A percentile compares a stretch with the other conserved stretches of the same genome.
phyloP scores from a whole-genome alignment of 2,888 invertebrate species.

The Drosophila mimica region DNA sequence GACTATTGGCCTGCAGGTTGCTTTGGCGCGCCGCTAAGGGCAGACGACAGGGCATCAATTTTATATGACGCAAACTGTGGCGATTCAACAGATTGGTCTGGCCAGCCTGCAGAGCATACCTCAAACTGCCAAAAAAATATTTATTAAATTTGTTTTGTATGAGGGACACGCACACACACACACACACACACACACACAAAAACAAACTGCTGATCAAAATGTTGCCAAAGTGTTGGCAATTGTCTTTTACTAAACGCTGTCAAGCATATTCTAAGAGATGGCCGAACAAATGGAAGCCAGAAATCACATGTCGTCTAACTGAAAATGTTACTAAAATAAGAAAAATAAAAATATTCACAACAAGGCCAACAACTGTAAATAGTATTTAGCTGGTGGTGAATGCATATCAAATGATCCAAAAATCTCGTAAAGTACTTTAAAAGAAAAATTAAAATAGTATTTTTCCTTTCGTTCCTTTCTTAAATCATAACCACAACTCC shows the following conservation, averaged over 20 bases:
- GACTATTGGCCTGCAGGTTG: conserved; percentile 24
- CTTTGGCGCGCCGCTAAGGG: conserved; percentile 4
- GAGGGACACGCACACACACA: conserved; percentile 19
- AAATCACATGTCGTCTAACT: not conserved
- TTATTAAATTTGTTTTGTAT: conserved; percentile 74
- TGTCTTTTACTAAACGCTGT: conserved; percentile 37
- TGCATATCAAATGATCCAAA: not conserved
- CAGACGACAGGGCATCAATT: conserved; percentile 74
- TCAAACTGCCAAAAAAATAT: conserved; percentile 55
- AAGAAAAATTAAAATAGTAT: not conserved
- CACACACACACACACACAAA: conserved; percentile 17
- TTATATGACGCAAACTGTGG: conserved; percentile 64
- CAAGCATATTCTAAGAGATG: not conserved
- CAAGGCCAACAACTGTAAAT: not conserved
- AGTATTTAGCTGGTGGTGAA: not conserved
- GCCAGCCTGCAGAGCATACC: conserved; percentile 7
- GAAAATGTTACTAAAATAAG: not conserved
- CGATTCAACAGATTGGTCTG: conserved; percentile 25
- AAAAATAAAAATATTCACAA: not conserved
- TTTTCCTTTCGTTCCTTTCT: not conserved
- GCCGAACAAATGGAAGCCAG: too few species aligned
- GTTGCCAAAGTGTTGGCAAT: conserved; percentile 50
- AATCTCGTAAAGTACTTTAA: not conserved
- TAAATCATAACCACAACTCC: not conserved
- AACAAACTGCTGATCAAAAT: conserved; percentile 18